Conservation (phyloP, 2,888 invertebrate species). For the Spilosoma lubricipeda region DNA sequence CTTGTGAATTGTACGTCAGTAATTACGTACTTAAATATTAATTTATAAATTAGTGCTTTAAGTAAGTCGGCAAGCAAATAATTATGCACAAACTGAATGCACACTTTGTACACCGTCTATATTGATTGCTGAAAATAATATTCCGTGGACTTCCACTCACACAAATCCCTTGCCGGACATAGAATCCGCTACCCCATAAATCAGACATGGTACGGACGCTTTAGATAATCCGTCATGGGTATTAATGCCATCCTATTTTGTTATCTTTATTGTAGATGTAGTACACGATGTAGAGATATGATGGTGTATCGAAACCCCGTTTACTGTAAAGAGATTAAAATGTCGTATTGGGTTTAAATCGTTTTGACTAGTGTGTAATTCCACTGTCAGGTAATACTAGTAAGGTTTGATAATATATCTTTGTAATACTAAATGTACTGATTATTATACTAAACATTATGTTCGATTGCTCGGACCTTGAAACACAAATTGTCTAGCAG, state of each 20-base stretch:
- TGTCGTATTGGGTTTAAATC: neutral
- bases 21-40: too few species aligned
- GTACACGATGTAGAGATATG: slow-evolving; percentile 28
- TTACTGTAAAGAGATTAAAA: slow-evolving; percentile 10
- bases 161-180: slow-evolving; percentile 35
- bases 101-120: neutral
- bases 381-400: too few species aligned
- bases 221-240: slow-evolving; percentile 51
- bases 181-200: slow-evolving; percentile 44
- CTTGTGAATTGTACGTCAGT: too few species aligned
- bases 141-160: slow-evolving; percentile 19
- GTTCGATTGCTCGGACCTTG: too few species aligned
- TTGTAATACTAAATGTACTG: too few species aligned
- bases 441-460: too few species aligned
- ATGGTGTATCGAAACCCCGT: slow-evolving; percentile 15
- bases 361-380: too few species aligned
- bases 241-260: slow-evolving; percentile 45
- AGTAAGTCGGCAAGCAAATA: neutral
- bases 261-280: slow-evolving; percentile 38
- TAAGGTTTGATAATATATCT: too few species aligned
- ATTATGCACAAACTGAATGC: slow-evolving; percentile 1
- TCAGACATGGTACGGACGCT: slow-evolving; percentile 46
- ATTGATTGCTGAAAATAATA: slow-evolving; percentile 13
- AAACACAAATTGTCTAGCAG: too few species aligned
- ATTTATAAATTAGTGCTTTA: neutral